Conservation (phyloP, 2,888 invertebrate genomes). For the Eupithecia dodoneata region DNA sequence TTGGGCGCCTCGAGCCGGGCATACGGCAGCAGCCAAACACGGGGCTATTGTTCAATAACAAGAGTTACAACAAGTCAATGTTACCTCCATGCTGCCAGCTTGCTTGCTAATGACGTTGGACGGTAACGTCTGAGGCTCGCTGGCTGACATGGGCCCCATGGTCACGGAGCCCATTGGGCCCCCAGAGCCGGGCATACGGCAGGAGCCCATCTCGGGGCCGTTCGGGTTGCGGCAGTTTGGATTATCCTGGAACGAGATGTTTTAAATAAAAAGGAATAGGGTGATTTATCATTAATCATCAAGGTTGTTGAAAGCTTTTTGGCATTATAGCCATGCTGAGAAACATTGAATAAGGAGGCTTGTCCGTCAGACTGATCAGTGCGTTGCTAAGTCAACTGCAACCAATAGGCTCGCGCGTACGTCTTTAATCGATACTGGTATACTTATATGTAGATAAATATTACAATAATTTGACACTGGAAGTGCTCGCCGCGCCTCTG, state of each 20-base stretch:
- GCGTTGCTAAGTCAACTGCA: background rate
- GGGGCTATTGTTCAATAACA: background rate
- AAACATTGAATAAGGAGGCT: background rate
- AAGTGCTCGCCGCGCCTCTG: too few species aligned
- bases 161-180: constrained; percentile 77
- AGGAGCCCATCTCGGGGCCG: constrained; percentile 77
- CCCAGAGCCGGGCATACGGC: constrained; percentile 74
- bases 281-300: background rate
- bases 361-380: background rate
- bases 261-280: background rate
- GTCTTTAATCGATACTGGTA: background rate
- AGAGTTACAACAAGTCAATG: constrained; percentile 40
- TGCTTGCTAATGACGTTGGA: constrained; percentile 92
- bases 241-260: constrained; percentile 65
- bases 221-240: constrained; percentile 78
- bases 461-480: background rate
- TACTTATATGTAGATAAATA: background rate
- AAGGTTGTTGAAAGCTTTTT: background rate
- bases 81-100: constrained; percentile 90
- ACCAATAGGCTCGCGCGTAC: background rate
- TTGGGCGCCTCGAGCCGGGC: too few species aligned
- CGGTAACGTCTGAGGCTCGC: constrained; percentile 89
- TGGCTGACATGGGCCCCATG: constrained; percentile 79
- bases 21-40: too few species aligned
- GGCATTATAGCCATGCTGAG: background rate